phyloP scores from a whole-genome alignment of 2,888 invertebrate genomes.

The Lamproptera curius region DNA sequence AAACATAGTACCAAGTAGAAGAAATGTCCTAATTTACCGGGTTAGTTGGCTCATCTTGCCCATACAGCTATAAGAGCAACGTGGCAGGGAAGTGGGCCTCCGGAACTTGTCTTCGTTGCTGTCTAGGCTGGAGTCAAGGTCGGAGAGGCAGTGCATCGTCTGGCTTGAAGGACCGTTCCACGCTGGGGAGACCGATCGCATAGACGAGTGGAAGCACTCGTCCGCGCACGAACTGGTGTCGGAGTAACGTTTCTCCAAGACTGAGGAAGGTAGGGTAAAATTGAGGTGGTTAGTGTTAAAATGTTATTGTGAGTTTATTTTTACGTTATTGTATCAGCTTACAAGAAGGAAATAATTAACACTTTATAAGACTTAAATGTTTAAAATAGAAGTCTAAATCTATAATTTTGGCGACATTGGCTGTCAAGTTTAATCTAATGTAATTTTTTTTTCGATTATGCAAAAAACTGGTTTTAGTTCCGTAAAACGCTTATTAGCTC shows the following conservation, averaged over 20 bases:
- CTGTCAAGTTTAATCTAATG: too few species aligned
- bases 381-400: too few species aligned
- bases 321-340: too few species aligned
- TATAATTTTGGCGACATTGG: too few species aligned
- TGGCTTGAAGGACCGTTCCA: conserved; percentile 63
- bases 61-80: conserved; percentile 85
- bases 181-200: conserved; percentile 64
- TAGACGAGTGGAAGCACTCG: conserved; percentile 62
- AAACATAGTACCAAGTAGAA: too few species aligned
- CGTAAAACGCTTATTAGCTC: too few species aligned
- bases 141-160: conserved; percentile 70
- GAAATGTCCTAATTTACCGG: too few species aligned
- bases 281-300: background rate
- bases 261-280: conserved; percentile 32
- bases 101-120: conserved; percentile 63
- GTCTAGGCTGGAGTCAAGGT: conserved; percentile 60
- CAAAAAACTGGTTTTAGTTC: too few species aligned
- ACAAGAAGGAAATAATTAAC: too few species aligned
- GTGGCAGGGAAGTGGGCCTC: conserved; percentile 69
- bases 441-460: too few species aligned
- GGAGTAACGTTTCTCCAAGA: conserved; percentile 68
- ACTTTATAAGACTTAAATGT: too few species aligned
- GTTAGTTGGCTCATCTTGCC: conserved; percentile 86
- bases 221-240: conserved; percentile 67
- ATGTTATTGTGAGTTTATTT: too few species aligned